Evolutionary conservation across 2,113 vertebrate genomes (phyloP).

Genomic region (Peromyscus polionotus): DNA sequence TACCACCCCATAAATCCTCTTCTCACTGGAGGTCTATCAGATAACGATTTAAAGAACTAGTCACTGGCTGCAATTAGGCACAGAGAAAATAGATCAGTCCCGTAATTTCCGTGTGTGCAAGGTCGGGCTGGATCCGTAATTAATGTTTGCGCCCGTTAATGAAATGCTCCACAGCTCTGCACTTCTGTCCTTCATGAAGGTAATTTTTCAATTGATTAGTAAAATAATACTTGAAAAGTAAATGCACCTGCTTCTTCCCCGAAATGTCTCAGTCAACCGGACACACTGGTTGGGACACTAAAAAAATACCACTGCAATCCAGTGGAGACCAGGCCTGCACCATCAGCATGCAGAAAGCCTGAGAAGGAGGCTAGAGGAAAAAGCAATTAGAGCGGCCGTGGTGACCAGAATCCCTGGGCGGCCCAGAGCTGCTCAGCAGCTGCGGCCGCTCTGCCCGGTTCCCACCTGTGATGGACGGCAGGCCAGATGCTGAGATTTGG

Average conservation of each 20-base stretch:
- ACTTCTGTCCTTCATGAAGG: conserved; percentile 94
- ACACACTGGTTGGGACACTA: conserved; percentile 91
- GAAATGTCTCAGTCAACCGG: conserved; percentile 94
- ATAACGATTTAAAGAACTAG: conserved; percentile 95
- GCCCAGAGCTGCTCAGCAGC: conserved; percentile 77
- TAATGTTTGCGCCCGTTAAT: conserved; percentile 93
- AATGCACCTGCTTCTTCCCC: conserved; percentile 93
- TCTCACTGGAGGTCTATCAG: conserved; percentile 93
- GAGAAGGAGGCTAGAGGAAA: conserved; percentile 80
- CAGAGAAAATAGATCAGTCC: conserved; percentile 94
- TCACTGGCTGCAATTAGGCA: conserved; percentile 93
- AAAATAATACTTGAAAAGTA: conserved; percentile 97
- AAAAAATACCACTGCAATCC: conserved; percentile 89
- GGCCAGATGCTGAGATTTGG: neutral
- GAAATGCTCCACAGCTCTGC: conserved; percentile 93
- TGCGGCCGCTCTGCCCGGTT: conserved; percentile 9
- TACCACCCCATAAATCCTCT: conserved; percentile 91
- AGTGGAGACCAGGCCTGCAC: conserved; percentile 85
- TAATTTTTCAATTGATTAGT: conserved; percentile 98
- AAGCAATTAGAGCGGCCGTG: conserved; percentile 86
- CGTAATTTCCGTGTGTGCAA: conserved; percentile 94
- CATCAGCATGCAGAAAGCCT: conserved; percentile 87
- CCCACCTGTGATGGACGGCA: neutral
- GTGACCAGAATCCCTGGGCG: conserved; percentile 86
- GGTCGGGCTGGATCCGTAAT: conserved; percentile 90